Evolutionary conservation across 2,888 invertebrate species (phyloP).

Genomic region (Idaea dimidiata): DNA sequence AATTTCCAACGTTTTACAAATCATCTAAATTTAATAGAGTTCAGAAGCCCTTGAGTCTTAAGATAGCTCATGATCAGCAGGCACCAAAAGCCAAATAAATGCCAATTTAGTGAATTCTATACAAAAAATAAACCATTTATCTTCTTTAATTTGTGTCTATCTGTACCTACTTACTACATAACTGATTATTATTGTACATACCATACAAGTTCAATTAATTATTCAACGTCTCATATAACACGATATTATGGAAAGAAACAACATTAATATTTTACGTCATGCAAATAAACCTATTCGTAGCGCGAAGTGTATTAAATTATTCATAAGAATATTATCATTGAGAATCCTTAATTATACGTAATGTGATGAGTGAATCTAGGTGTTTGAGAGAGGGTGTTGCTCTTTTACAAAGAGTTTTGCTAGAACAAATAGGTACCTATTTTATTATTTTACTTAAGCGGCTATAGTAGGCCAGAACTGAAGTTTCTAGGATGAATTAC

Average conservation of each 20-base stretch:
- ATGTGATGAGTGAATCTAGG: background rate
- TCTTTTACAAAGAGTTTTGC: background rate
- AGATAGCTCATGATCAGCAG: too few species aligned
- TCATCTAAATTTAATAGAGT: background rate
- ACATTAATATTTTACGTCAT: conserved; percentile 39
- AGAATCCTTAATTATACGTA: conserved; percentile 41
- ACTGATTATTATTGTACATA: background rate
- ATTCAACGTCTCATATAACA: conserved; percentile 33
- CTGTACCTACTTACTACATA: too few species aligned
- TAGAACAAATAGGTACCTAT: too few species aligned
- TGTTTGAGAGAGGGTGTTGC: background rate
- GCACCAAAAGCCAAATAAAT: too few species aligned
- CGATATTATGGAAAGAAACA: conserved; percentile 36
- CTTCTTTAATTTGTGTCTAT: background rate
- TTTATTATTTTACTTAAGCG: too few species aligned
- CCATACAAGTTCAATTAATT: conserved; percentile 18
- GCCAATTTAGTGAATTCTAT: too few species aligned
- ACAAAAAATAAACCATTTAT: too few species aligned
- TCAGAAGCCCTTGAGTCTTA: too few species aligned
- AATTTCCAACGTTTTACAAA: background rate
- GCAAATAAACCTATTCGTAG: conserved; percentile 30
- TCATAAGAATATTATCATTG: conserved; percentile 41
- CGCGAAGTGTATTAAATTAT: conserved; percentile 47
- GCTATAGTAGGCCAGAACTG: too few species aligned
- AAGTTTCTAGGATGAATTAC: too few species aligned